A percentile compares a stretch with the other conserved stretches of the same genome.
phyloP scores from a whole-genome alignment of 2,797 vertebrate genomes.

The Pseudocheirus occidentalis region DNA sequence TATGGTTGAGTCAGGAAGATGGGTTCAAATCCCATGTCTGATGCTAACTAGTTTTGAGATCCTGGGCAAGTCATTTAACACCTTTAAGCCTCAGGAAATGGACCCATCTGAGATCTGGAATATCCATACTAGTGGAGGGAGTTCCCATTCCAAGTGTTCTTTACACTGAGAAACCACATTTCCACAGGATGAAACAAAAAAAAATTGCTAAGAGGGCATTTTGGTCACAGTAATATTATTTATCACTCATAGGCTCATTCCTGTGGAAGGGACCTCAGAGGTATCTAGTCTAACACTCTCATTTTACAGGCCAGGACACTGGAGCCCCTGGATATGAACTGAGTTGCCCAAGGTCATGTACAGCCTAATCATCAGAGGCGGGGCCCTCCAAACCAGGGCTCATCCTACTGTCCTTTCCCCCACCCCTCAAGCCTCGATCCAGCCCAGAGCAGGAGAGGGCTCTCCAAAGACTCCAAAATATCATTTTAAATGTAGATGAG shows the following conservation, averaged over 20 bases:
- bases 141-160: not conserved
- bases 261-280: not conserved
- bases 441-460: conserved; percentile 14
- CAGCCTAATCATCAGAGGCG: not conserved
- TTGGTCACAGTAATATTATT: not conserved
- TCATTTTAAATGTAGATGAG: conserved; percentile 60
- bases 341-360: not conserved
- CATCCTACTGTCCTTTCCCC: not conserved
- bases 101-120: not conserved
- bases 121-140: not conserved
- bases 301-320: not conserved
- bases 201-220: not conserved
- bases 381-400: not conserved
- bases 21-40: not conserved
- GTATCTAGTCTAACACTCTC: not conserved
- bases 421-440: not conserved
- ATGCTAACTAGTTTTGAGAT: not conserved
- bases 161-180: not conserved
- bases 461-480: not conserved
- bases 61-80: not conserved
- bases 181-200: not conserved
- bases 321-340: no score
- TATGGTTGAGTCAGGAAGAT: no score
- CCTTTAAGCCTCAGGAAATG: not conserved
- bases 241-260: not conserved